Base-by-base conservation (phyloP, 2,113 vertebrate species). In the Trematomus loennbergii region DNA sequence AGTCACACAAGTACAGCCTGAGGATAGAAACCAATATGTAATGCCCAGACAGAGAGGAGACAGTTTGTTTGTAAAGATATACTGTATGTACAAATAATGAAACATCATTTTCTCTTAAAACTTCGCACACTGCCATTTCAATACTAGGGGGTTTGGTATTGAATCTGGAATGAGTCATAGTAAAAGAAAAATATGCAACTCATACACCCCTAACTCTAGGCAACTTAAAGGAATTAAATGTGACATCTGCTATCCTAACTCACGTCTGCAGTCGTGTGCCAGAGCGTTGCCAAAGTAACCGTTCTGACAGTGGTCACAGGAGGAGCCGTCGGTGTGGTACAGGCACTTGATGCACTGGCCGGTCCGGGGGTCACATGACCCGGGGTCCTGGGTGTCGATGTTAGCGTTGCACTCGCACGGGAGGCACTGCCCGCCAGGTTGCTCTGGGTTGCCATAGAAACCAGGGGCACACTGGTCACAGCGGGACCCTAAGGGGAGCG, bases 341-440 rank as follows among this genome's bases (percentile, higher is more conserved):
- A 96, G 92, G 75, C 96, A 98, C 86, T 81, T 93, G 45, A 96
- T 94, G 87, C 97, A 98, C 15, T 84, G 89, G 22, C 97, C 97
- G 0, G 92, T 96, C 40, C 15, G 91, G 0, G 93, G 91, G 87
- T 98, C 94, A 9, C 96, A 98, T 43, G 97, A 94, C 16, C 84
- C 93, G 0, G 95, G 95, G 75, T 97, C 96, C 0, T 89, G 89
- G 77, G 94, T 3, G 0, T 96, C 94, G 0, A 96, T 96, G 92
- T 98, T 98, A 67, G 94, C 92, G 60, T 94, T 97, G 91, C 96
- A 99, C 58, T 96, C 91, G 72, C 96, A 97, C 0, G 94, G 96
- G 2, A 87, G 79, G 80, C 96, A 97, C 10, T 45, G 85, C 0
- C 96, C 96, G 0, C 94, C 90, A 1, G 88, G 81, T 12, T 66